Conservation (phyloP, 2,797 vertebrate species). For the Sphaeramia orbicularis region DNA sequence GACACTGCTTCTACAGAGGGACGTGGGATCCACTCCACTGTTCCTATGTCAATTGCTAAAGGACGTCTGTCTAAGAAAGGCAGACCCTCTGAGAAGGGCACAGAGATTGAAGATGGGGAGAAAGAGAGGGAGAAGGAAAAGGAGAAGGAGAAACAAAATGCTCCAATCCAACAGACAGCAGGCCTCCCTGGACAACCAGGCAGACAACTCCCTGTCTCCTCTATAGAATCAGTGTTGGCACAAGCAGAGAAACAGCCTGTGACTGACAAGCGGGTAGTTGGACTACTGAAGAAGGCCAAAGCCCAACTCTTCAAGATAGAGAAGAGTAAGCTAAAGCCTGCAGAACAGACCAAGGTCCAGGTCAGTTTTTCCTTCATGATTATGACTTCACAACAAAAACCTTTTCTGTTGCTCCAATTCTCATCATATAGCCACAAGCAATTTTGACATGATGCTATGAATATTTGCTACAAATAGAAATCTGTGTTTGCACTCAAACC, state of each 20-base stretch:
- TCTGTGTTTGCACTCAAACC: conserved; percentile 62
- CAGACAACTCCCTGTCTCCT: conserved; percentile 89
- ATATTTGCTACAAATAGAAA: conserved; percentile 64
- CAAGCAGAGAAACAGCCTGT: conserved; percentile 95
- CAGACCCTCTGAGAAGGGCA: conserved; percentile 81
- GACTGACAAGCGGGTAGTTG: conserved; percentile 94
- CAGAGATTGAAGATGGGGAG: conserved; percentile 85
- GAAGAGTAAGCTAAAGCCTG: conserved; percentile 95
- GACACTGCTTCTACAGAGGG: conserved; percentile 85
- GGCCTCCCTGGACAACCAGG: conserved; percentile 80
- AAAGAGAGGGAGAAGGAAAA: conserved; percentile 73
- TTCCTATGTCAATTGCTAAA: conserved; percentile 81
- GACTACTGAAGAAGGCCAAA: conserved; percentile 96
- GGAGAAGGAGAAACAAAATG: conserved; percentile 81
- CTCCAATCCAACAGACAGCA: conserved; percentile 68
- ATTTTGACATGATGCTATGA: conserved; percentile 55
- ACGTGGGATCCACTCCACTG: conserved; percentile 68
- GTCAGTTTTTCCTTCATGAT: conserved; percentile 77
- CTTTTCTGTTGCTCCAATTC: conserved; percentile 33
- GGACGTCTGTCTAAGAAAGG: conserved; percentile 90
- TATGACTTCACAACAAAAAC: conserved; percentile 18
- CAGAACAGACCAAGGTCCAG: conserved; percentile 95
- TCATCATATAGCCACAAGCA: conserved; percentile 36
- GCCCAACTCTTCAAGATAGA: conserved; percentile 97
- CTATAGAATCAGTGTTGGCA: conserved; percentile 92